These are phyloP conservation scores for Indri indri DNA, from an alignment of 2,113 vertebrate species.

Conservation along the genomic window DNA sequence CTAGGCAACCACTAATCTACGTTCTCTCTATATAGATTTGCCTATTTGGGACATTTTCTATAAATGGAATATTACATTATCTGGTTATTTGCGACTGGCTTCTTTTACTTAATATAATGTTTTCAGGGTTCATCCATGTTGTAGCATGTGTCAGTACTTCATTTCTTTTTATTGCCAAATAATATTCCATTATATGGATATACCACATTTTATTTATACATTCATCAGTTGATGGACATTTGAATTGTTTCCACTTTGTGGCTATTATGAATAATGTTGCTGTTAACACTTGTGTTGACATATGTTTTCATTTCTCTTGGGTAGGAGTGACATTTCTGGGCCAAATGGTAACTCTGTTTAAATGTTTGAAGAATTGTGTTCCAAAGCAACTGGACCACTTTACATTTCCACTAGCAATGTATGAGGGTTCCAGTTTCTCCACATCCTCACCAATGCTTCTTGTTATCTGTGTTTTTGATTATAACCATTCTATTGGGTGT, in stretches of 20 bases:
- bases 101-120: background rate
- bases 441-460: background rate
- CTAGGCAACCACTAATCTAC: background rate
- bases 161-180: background rate
- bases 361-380: background rate
- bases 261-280: background rate
- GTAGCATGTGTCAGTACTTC: background rate
- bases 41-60: background rate
- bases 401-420: background rate
- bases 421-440: background rate
- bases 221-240: background rate
- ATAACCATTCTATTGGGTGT: background rate
- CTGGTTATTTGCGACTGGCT: background rate
- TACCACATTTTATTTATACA: background rate
- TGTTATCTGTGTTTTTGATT: background rate
- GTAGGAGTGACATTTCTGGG: background rate
- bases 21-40: background rate
- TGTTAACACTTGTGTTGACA: background rate
- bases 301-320: background rate
- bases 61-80: background rate
- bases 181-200: background rate
- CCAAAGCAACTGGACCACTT: background rate
- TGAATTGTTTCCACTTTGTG: background rate
- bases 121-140: background rate
- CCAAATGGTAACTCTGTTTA: background rate